phyloP scores from a whole-genome alignment of 2,113 vertebrate genomes.

The Hypanus sabinus region DNA sequence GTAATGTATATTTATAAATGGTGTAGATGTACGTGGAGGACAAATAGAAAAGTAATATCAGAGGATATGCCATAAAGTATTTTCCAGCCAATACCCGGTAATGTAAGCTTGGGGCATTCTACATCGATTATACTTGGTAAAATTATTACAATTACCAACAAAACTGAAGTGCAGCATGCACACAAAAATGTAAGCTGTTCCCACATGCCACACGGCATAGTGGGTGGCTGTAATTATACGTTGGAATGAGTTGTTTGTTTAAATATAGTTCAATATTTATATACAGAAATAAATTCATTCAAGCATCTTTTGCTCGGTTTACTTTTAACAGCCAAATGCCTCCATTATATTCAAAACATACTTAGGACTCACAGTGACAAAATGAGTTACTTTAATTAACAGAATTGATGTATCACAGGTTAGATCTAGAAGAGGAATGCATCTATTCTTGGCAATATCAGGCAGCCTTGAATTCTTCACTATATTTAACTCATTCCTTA shows the following conservation, averaged over 20 bases:
- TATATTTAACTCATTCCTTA: too few relatives aligned
- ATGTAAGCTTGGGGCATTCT: not conserved
- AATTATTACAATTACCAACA: not conserved
- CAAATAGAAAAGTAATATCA: too few relatives aligned
- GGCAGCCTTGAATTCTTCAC: too few relatives aligned
- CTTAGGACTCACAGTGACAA: not conserved
- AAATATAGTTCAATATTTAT: conserved; percentile 23
- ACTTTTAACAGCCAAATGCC: not conserved
- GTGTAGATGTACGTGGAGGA: too few relatives aligned
- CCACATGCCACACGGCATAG: not conserved
- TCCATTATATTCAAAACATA: conserved; percentile 1
- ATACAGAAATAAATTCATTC: conserved; percentile 23
- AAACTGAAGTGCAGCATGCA: not conserved
- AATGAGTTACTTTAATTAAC: not conserved
- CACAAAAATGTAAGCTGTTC: not conserved
- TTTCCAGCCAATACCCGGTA: not conserved
- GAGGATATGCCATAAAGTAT: not conserved
- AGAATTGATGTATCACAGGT: not conserved
- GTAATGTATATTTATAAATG: too few relatives aligned
- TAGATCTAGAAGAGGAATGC: not conserved
- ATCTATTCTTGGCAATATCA: not conserved
- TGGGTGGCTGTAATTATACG: not conserved
- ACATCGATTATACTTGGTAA: not conserved
- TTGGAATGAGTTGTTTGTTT: conserved; percentile 10
- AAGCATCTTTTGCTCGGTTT: not conserved